Evolutionary conservation across 2,888 invertebrate genomes (phyloP).

Genomic region (Morpho helenor): DNA sequence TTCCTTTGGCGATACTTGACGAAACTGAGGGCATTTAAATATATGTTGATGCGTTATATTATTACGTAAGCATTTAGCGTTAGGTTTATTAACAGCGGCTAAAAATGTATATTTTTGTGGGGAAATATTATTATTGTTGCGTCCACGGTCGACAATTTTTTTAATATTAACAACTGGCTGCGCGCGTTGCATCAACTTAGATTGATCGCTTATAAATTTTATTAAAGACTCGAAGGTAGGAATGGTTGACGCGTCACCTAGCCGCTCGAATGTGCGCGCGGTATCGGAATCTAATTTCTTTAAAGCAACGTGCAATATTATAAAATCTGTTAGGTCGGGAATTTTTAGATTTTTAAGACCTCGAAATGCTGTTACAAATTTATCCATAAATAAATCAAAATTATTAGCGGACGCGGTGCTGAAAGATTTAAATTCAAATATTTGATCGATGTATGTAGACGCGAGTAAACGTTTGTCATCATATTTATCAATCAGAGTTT

Average conservation of each 20-base stretch:
- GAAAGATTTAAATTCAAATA: conserved; percentile 12
- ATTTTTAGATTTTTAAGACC: conserved; percentile 16
- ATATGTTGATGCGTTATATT: conserved; percentile 1
- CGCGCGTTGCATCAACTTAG: no score
- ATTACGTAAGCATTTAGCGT: neutral
- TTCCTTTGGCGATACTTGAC: neutral
- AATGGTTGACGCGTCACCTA: no score
- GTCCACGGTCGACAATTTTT: neutral
- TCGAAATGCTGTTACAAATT: conserved; percentile 2
- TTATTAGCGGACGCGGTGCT: neutral
- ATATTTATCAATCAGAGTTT: conserved; percentile 21
- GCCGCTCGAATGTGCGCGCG: conserved; percentile 12
- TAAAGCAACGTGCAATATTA: conserved; percentile 17
- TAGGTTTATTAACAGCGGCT: neutral
- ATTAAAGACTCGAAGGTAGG: no score
- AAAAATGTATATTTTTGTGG: neutral
- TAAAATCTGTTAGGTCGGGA: conserved; percentile 17
- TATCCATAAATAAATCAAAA: no score
- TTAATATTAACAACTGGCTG: neutral
- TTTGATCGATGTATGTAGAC: conserved; percentile 18
- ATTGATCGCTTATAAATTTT: no score
- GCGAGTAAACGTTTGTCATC: conserved; percentile 19
- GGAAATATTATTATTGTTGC: neutral
- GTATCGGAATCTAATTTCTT: conserved; percentile 22
- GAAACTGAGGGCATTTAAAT: neutral